phyloP scores from a whole-genome alignment of 92 coral and sea anemone species.

The Zoanthus solanderi region DNA sequence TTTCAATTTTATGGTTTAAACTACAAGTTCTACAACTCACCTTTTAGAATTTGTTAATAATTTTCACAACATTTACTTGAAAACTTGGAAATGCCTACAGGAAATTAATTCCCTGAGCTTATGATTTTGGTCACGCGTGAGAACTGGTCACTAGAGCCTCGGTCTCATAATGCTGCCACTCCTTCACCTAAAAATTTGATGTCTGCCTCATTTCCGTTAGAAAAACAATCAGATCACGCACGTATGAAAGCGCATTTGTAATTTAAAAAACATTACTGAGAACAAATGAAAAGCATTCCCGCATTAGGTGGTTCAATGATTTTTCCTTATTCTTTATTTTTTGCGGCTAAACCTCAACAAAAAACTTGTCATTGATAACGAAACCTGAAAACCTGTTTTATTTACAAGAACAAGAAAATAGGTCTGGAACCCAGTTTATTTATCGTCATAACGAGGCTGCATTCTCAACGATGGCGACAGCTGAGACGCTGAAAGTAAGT shows the following conservation, averaged over 20 bases:
- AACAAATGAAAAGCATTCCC: background rate
- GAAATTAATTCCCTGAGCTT: background rate
- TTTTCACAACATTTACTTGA: too few species aligned
- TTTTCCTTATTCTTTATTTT: background rate
- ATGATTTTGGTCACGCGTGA: conserved; percentile 3
- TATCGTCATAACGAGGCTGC: conserved; percentile 83
- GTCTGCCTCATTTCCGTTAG: conserved; percentile 36
- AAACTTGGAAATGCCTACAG: too few species aligned
- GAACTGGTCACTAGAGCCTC: conserved; percentile 48
- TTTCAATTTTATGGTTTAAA: too few species aligned
- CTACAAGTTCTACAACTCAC: too few species aligned
- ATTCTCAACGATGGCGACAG: conserved; percentile 99
- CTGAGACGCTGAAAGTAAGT: conserved; percentile 98
- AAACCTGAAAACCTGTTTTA: conserved; percentile 1
- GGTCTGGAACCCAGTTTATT: conserved; percentile 66
- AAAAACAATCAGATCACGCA: conserved; percentile 27
- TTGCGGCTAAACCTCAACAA: background rate
- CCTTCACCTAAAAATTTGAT: conserved; percentile 11
- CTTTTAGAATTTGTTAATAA: too few species aligned
- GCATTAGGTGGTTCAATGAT: background rate
- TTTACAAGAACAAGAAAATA: background rate
- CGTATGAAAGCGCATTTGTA: conserved; percentile 12
- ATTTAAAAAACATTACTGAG: conserved; percentile 5
- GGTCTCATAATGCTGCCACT: conserved; percentile 16
- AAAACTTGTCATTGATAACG: background rate